phyloP scores from a whole-genome alignment of 2,888 invertebrate species.

The Masnerella sp. region DNA sequence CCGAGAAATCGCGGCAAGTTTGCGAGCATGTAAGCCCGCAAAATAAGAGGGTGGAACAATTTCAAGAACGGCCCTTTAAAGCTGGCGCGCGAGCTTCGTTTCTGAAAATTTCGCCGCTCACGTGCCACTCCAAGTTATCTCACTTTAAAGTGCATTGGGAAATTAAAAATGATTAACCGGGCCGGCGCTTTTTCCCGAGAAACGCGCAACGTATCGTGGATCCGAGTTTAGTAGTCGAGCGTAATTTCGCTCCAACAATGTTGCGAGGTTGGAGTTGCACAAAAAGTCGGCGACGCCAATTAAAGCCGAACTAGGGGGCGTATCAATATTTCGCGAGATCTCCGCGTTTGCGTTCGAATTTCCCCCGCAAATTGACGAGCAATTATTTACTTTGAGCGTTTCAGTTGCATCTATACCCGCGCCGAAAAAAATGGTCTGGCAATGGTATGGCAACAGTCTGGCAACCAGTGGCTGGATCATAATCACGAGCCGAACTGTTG shows the following conservation, averaged over 20 bases:
- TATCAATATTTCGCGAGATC: not conserved
- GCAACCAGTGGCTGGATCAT: no score
- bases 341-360: no score
- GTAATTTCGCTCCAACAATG: conserved; percentile 2
- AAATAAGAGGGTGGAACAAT: conserved; percentile 19
- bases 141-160: conserved; percentile 42
- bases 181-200: not conserved
- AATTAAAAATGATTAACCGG: conserved; percentile 33
- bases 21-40: not conserved
- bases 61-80: conserved; percentile 17
- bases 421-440: no score
- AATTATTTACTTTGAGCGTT: conserved; percentile 15
- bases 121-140: conserved; percentile 36
- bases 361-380: not conserved
- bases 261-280: not conserved
- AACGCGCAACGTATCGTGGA: conserved; percentile 3
- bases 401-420: conserved; percentile 19
- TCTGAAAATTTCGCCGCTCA: conserved; percentile 32
- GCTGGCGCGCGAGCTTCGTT: conserved; percentile 12
- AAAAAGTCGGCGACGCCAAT: not conserved
- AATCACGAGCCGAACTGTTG: no score
- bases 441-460: no score
- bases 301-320: not conserved
- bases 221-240: conserved; percentile 10
- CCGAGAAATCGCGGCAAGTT: not conserved